Percentiles rank a stretch among this genome's conserved stretches.
These are phyloP conservation scores for Petroica traversi DNA, from an alignment of 2,113 vertebrate species.

Conservation along the genomic window DNA sequence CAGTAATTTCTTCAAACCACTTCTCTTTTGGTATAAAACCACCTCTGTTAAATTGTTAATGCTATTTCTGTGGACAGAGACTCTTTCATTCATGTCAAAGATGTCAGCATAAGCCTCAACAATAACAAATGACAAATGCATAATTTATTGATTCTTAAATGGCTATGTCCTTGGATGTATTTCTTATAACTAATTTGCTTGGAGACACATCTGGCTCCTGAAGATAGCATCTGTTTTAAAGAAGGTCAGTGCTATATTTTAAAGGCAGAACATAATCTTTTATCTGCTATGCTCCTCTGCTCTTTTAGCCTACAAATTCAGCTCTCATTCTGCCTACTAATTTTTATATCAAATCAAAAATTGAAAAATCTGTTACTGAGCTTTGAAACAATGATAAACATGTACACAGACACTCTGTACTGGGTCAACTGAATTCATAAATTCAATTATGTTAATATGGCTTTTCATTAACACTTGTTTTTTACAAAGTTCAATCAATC, in stretches of 20 bases:
- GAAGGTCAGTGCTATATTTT: constrained; percentile 65
- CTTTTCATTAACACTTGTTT: background rate
- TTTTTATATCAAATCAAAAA: constrained; percentile 28
- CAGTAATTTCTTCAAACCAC: constrained; percentile 61
- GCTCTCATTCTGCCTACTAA: background rate
- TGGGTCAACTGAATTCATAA: background rate
- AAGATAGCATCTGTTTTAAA: constrained; percentile 70
- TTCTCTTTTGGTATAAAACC: constrained; percentile 59
- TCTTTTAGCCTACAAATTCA: constrained; percentile 23
- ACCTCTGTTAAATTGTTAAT: constrained; percentile 76
- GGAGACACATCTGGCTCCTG: constrained; percentile 71
- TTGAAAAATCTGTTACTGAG: background rate
- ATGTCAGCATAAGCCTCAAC: constrained; percentile 62
- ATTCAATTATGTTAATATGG: background rate
- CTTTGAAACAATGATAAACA: background rate
- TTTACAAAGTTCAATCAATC: background rate
- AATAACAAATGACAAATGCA: constrained; percentile 76
- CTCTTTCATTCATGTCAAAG: constrained; percentile 63
- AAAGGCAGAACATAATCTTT: constrained; percentile 48
- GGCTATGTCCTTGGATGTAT: constrained; percentile 73
- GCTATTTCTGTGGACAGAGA: constrained; percentile 60
- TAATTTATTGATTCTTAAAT: constrained; percentile 81
- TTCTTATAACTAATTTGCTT: constrained; percentile 75
- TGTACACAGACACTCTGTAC: background rate
- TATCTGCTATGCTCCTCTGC: constrained; percentile 3